phyloP scores from a whole-genome alignment of 2,888 invertebrate genomes.

The Saturnia pavonia region DNA sequence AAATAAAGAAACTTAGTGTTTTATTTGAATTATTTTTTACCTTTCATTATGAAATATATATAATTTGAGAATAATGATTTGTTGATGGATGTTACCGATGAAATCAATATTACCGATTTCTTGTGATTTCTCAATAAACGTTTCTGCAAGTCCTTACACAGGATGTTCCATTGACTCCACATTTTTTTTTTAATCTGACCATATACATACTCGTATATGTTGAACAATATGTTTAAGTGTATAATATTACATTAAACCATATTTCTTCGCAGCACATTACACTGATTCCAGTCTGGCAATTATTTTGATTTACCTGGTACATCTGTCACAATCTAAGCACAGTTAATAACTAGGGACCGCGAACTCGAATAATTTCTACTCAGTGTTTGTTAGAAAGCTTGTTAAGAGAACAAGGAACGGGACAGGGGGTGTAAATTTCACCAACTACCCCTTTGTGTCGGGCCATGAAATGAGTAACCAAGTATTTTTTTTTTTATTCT shows the following conservation, averaged over 20 bases:
- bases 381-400: slow-evolving; percentile 73
- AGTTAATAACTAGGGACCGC: slow-evolving; percentile 25
- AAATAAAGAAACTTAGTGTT: not conserved
- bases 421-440: slow-evolving; percentile 69
- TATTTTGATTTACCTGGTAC: slow-evolving; percentile 13
- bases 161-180: no score
- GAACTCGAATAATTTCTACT: slow-evolving; percentile 67
- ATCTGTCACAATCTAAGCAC: slow-evolving; percentile 17
- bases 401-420: slow-evolving; percentile 65
- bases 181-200: no score
- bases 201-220: no score
- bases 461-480: slow-evolving; percentile 41
- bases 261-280: slow-evolving; percentile 1
- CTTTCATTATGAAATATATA: no score
- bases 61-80: no score
- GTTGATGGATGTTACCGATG: no score
- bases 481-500: slow-evolving; percentile 18
- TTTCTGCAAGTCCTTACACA: no score
- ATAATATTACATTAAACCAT: not conserved
- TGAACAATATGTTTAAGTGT: not conserved
- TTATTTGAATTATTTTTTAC: no score
- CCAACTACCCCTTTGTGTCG: slow-evolving; percentile 53
- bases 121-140: no score
- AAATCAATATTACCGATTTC: no score
- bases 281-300: not conserved